Evolutionary conservation across 2,888 invertebrate genomes (phyloP).

Genomic region (Masnerella sp.): DNA sequence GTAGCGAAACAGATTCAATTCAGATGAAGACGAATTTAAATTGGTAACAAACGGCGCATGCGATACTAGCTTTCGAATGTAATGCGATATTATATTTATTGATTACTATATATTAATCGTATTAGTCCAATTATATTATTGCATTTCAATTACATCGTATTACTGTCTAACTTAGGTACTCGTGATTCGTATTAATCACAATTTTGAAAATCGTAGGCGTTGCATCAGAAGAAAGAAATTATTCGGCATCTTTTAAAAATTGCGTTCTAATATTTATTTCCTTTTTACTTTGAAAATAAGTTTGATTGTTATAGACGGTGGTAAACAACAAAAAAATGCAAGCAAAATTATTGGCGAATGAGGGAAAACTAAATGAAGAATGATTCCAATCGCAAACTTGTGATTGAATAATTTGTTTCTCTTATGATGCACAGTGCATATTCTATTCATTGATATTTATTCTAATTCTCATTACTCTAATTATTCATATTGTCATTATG

Average conservation of each 20-base stretch:
- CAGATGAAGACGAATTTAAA: slow-evolving; percentile 7
- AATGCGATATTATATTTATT: slow-evolving; percentile 73
- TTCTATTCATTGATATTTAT: slow-evolving; percentile 59
- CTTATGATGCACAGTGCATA: slow-evolving; percentile 52
- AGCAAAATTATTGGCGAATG: slow-evolving; percentile 26
- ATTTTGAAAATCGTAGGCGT: slow-evolving; percentile 46
- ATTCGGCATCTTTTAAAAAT: slow-evolving; percentile 32
- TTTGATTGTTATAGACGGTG: neutral
- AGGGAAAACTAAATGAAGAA: slow-evolving; percentile 14
- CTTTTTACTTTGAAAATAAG: neutral
- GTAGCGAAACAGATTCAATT: slow-evolving; percentile 25
- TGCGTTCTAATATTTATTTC: neutral
- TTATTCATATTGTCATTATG: slow-evolving; percentile 60
- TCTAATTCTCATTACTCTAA: slow-evolving; percentile 58
- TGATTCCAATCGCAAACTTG: slow-evolving; percentile 17
- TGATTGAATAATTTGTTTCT: slow-evolving; percentile 56
- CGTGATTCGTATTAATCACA: slow-evolving; percentile 55
- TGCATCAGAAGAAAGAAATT: slow-evolving; percentile 57
- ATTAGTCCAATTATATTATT: slow-evolving; percentile 73
- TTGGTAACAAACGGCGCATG: slow-evolving; percentile 19
- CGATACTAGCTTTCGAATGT: slow-evolving; percentile 59
- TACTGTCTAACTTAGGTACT: slow-evolving; percentile 60
- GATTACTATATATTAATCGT: slow-evolving; percentile 70
- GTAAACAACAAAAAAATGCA: slow-evolving; percentile 1
- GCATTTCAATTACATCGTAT: slow-evolving; percentile 59